Conservation (phyloP, 92 coral and sea anemone species). For the Micromussa lordhowensis region DNA sequence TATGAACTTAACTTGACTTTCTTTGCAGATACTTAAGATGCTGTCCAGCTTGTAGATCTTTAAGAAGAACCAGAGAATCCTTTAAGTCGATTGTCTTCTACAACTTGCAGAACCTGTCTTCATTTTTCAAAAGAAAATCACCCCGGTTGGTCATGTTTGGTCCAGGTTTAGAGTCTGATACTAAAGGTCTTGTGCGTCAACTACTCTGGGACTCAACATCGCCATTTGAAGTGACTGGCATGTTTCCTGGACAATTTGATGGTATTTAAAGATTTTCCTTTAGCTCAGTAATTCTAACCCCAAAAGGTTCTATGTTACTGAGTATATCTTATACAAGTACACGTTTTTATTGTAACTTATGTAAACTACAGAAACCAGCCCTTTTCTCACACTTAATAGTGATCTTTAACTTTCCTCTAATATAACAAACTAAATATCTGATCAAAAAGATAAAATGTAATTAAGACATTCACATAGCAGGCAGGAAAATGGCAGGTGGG, state of each 20-base stretch:
- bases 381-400: too few species aligned
- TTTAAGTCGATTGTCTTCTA: slow-evolving; percentile 72
- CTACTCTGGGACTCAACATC: slow-evolving; percentile 83
- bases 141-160: slow-evolving; percentile 96
- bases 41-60: slow-evolving; percentile 73
- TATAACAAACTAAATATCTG: too few species aligned
- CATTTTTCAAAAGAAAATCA: slow-evolving; percentile 71
- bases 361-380: not conserved
- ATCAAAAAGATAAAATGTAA: too few species aligned
- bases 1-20: not conserved
- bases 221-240: slow-evolving; percentile 85
- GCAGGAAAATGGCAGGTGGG: too few species aligned
- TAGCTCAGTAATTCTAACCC: not conserved
- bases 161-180: slow-evolving; percentile 92
- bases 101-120: slow-evolving; percentile 74
- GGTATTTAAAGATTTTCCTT: slow-evolving; percentile 42
- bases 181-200: slow-evolving; percentile 82
- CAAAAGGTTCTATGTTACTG: not conserved
- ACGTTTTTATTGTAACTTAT: not conserved
- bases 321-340: too few species aligned
- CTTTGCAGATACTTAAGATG: slow-evolving; percentile 82
- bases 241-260: slow-evolving; percentile 95
- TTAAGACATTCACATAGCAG: too few species aligned
- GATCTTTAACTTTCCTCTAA: too few species aligned
- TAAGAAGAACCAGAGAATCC: slow-evolving; percentile 63